Conservation (phyloP, 2,113 vertebrate species). For the Ptilorrhoa leucosticta region DNA sequence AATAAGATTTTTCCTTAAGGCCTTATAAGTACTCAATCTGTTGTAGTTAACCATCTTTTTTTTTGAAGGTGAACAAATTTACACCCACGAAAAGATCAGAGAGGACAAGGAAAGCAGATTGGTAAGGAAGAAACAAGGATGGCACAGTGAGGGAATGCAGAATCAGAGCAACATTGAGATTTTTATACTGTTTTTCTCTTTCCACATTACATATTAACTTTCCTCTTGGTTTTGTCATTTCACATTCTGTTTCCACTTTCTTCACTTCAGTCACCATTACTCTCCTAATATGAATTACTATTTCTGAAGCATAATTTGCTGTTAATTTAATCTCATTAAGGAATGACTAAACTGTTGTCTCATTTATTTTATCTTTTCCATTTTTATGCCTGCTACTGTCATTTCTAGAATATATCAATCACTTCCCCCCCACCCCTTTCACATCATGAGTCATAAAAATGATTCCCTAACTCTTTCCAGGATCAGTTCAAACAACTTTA, state of each 20-base stretch:
- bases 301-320: background rate
- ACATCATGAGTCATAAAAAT: background rate
- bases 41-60: background rate
- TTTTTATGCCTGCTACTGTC: background rate
- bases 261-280: background rate
- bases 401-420: background rate
- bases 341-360: background rate
- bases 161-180: background rate
- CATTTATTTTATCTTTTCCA: background rate
- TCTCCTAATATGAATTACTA: background rate
- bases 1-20: background rate
- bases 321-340: background rate
- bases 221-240: background rate
- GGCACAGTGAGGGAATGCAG: background rate
- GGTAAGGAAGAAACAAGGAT: background rate
- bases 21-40: background rate
- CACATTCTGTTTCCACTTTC: background rate
- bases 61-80: background rate
- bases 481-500: background rate
- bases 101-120: background rate
- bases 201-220: background rate
- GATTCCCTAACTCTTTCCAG: background rate
- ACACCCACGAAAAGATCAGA: background rate
- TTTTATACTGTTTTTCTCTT: background rate
- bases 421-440: fast-evolving